Evolutionary conservation across 2,888 invertebrate species (phyloP), one percentile per base, ranked within the genome.

Genomic region (Cephus sareptanus): DNA sequence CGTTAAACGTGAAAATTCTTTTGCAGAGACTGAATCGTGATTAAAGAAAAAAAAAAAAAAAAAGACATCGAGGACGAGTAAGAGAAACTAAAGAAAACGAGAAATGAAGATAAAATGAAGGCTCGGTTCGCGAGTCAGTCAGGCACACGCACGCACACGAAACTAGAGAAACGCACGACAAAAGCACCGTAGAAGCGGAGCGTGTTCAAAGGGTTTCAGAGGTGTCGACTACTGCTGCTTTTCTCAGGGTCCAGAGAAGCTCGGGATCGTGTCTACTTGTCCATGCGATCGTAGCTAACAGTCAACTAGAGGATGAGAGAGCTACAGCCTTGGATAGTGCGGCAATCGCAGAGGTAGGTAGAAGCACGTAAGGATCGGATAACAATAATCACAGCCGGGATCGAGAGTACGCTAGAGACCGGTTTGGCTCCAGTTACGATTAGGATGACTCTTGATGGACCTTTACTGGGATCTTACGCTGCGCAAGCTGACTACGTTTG

Each of bases 141-240:
- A 78, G 37, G 40, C 40, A 23, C 74, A 69, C 70, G 34, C 79
- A 81, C 78, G 73, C 75, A 23, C 83, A 83, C 79, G 79, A 79
- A 79, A 37, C 56, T 81, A 75, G 74, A 76, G 74, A 76, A 79
- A 79, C 78, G 81, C 82, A 81, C 81, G 81, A 82, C 77, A 68
- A 69, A 86, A 86, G 86, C 86, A 81, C 81, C 80, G 83, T 82
- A 79, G 77, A 85, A 86, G 85, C 86, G 77, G 77, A 83, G 83
- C 81, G 79, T 78, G 73, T 81, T 11, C 77, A 79, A 79, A 81
- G 76, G 77, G 75, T 75, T 68, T 77, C 77, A 75, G 79, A 79
- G 83, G 80, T 40, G 79, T 40, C 68, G 23, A 76, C 31, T 31
- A 34, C 15, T 34, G 71, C 23, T 71, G 23, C 11, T 30, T 34